Percentiles rank a stretch among this genome's conserved stretches.
phyloP scores from a whole-genome alignment of 2,797 vertebrate genomes.

The Macropus fuliginosus region DNA sequence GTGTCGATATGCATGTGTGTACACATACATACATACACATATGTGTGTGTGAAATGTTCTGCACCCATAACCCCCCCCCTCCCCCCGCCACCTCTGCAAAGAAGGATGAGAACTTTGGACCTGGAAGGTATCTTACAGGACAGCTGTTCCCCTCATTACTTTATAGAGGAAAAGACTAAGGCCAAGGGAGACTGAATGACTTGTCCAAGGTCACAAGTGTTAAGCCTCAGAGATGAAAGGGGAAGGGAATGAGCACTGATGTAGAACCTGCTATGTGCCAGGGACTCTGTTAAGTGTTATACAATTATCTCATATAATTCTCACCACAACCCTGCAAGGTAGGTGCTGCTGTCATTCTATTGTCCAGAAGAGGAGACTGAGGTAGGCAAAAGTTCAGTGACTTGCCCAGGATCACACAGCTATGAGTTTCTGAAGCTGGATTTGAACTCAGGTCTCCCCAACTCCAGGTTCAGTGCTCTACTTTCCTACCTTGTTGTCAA shows the following conservation, averaged over 20 bases:
- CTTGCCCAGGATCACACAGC: no score
- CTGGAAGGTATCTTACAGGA: neutral
- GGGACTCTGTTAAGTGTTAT: slow-evolving; percentile 1
- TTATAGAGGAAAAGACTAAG: neutral
- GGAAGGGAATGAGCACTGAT: neutral
- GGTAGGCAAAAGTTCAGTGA: no score
- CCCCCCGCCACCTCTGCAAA: no score
- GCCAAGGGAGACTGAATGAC: neutral
- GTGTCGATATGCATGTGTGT: no score
- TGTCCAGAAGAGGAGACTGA: neutral
- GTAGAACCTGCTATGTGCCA: neutral
- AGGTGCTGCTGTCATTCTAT: neutral
- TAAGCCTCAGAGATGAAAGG: neutral
- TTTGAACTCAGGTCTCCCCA: no score
- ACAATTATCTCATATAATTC: neutral
- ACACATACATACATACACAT: no score
- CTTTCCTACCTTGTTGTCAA: no score
- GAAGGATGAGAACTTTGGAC: neutral
- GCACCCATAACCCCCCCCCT: no score
- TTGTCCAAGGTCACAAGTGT: neutral
- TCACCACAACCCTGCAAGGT: no score
- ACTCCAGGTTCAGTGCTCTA: no score
- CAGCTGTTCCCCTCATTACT: neutral
- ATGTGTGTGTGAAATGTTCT: no score
- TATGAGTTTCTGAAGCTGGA: no score